These are phyloP conservation scores for Aleiodes sp. DNA, from an alignment of 1,140 invertebrate genomes.

Conservation along the genomic window DNA sequence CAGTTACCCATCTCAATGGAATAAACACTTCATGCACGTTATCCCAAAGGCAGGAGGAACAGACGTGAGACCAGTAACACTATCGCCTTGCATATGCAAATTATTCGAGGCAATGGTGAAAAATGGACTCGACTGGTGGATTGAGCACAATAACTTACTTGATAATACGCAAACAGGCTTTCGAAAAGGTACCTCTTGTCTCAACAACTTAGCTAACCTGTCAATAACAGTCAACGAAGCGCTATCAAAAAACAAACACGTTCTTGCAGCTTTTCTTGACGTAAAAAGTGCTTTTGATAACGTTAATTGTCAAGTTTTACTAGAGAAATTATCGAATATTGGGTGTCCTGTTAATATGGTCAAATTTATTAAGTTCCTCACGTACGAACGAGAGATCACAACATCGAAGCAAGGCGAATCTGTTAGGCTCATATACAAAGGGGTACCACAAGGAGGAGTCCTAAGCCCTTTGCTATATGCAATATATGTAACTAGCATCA, in stretches of 20 bases:
- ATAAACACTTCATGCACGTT: conserved; percentile 13
- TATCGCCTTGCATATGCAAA: conserved; percentile 21
- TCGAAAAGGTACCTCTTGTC: conserved; percentile 8
- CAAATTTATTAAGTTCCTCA: conserved; percentile 28
- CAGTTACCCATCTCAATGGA: conserved; percentile 16
- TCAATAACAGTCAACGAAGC: not conserved
- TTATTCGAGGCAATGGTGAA: conserved; percentile 25
- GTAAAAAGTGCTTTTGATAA: conserved; percentile 28
- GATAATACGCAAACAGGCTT: conserved; percentile 14
- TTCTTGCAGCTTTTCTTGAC: conserved; percentile 18
- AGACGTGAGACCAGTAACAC: conserved; percentile 11
- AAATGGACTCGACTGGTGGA: conserved; percentile 21
- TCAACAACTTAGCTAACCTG: conserved; percentile 12
- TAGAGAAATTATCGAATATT: conserved; percentile 26
- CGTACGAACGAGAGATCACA: conserved; percentile 9
- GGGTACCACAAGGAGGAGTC: conserved; percentile 40
- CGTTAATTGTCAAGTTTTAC: conserved; percentile 13
- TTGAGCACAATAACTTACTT: not conserved
- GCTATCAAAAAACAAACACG: not conserved
- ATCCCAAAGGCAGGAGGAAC: conserved; percentile 12
- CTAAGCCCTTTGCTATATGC: conserved; percentile 34
- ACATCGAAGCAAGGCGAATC: not conserved
- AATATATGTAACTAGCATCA: conserved; percentile 34
- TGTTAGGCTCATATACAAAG: conserved; percentile 4
- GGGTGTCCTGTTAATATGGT: conserved; percentile 10